Base-by-base conservation (phyloP, 2,113 vertebrate species). In the Cygnus atratus region DNA sequence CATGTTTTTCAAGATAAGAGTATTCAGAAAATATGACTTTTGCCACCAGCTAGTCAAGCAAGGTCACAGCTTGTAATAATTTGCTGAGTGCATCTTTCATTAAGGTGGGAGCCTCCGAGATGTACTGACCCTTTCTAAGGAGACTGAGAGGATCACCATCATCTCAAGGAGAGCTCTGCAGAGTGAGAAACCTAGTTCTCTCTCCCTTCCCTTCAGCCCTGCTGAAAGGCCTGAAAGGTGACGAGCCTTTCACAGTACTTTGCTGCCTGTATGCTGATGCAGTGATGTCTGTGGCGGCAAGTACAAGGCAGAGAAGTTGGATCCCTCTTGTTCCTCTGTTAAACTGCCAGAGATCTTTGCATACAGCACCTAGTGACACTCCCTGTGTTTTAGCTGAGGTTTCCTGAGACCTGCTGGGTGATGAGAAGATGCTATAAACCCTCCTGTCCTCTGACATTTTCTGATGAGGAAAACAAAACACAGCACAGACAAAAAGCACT, bases 1-100 rank as follows among this genome's bases (percentile, higher is more conserved):
- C 73, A 71, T 46, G 92, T 93, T 96, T 96, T 94, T 62, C 76
- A 82, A 96, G 92, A 97, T 93, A 96, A 80, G 83, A 81, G 13
- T 82, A 68, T 90, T 92, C 76, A 76, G 80, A 78, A 95, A 94
- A 95, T 79, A 86, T 0, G 76, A 12, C 58, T 95, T 84, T 95
- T 87, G 63, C 74, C 63, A 80, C 50, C 48, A 72, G 63, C 62
- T 65, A 88, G 58, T 24, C 48, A 55, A 70, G 88, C 62, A 95
- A 97, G 92, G 95, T 95, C 94, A 74, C 12, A 59, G 66, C 4
- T 59, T 15, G 0, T 86, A 93, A 19, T 62, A 62, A 35, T n/a
- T 91, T 80, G 12, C 6, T 24, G 54, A 0, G 0, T 43, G 28
- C 22, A 25, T 18, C 61, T 65, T 3, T 41, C 63, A 19, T 72